These are phyloP conservation scores for Ptilorrhoa leucosticta DNA, from an alignment of 2,113 vertebrate genomes.

Conservation along the genomic window DNA sequence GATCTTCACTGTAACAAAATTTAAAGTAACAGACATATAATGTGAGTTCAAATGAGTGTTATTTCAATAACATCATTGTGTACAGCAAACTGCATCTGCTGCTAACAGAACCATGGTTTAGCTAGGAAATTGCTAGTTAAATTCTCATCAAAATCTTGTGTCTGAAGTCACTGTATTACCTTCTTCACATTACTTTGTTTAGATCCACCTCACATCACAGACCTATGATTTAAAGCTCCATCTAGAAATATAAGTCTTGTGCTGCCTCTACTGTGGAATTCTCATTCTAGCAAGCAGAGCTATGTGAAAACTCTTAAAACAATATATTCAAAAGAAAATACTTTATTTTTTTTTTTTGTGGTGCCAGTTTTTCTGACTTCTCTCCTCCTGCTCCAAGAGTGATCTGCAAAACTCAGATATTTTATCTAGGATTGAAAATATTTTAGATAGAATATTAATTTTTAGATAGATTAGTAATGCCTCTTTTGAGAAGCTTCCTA, in stretches of 20 bases:
- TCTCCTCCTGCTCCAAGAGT: background rate
- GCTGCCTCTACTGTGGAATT: background rate
- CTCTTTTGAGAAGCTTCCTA: background rate
- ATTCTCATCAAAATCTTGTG: background rate
- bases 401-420: background rate
- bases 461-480: background rate
- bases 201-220: background rate
- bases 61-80: background rate
- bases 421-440: background rate
- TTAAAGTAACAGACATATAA: background rate
- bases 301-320: background rate
- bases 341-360: background rate
- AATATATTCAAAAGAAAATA: background rate
- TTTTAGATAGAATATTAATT: background rate
- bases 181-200: background rate
- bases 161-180: background rate
- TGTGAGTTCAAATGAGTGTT: background rate
- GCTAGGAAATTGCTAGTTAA: background rate
- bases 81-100: background rate
- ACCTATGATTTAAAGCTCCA: background rate
- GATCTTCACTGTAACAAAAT: background rate
- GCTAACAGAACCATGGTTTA: background rate
- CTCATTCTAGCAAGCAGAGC: background rate
- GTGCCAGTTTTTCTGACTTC: background rate
- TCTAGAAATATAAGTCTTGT: background rate